Percentiles rank a stretch among this genome's conserved stretches.
These are phyloP conservation scores for Tipula confusa DNA, from an alignment of 2,888 invertebrate species.

Conservation along the genomic window DNA sequence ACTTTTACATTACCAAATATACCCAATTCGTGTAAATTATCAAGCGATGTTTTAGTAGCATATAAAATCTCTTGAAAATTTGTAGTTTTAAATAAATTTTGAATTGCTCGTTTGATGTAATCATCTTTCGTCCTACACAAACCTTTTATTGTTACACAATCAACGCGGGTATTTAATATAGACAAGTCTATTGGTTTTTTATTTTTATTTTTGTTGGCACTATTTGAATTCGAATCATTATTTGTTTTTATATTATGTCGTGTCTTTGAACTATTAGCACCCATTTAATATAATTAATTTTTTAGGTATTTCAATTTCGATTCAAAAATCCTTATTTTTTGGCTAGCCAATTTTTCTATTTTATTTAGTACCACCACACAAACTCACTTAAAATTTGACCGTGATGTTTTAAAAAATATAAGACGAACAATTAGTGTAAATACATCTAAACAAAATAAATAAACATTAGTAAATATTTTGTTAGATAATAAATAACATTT, in stretches of 20 bases:
- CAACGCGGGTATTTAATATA: constrained; percentile 64
- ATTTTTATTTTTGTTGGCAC: background rate
- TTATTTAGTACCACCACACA: background rate
- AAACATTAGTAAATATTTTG: background rate
- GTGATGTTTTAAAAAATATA: background rate
- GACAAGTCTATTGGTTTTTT: constrained; percentile 26
- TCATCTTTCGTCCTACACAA: constrained; percentile 84
- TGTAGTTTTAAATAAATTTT: constrained; percentile 74
- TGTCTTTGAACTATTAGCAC: background rate
- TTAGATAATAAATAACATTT: background rate
- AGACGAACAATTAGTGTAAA: background rate
- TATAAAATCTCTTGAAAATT: constrained; percentile 82
- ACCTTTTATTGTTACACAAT: constrained; percentile 81
- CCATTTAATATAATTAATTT: constrained; percentile 13
- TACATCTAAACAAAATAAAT: background rate
- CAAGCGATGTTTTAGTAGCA: constrained; percentile 64
- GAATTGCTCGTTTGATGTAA: constrained; percentile 71
- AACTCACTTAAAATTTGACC: background rate
- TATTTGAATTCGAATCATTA: background rate
- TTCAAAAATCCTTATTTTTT: background rate
- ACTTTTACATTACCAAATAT: constrained; percentile 85
- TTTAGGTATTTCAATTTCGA: too few species aligned
- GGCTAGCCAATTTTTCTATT: background rate
- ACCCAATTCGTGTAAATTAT: constrained; percentile 75
- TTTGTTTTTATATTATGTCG: background rate